Evolutionary conservation across 2,797 vertebrate genomes (phyloP).

Genomic region (Otus scops): DNA sequence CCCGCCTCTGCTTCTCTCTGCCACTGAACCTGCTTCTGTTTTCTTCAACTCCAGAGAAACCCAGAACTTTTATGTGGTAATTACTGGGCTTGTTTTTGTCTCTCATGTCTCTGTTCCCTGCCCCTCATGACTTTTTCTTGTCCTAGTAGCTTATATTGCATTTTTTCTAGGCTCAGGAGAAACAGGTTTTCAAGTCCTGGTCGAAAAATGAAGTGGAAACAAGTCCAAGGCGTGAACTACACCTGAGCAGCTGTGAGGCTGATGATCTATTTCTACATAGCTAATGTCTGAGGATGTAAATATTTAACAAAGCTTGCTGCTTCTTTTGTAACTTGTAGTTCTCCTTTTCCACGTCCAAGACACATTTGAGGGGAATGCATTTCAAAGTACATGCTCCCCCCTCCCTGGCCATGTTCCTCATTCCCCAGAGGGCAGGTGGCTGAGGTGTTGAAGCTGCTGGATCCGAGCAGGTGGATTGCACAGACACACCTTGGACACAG

Average conservation of each 20-base stretch:
- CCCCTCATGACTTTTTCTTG: background rate
- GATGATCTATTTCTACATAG: background rate
- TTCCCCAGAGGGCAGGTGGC: background rate
- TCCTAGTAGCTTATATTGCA: background rate
- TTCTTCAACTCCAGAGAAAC: background rate
- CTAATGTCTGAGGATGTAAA: background rate
- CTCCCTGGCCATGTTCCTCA: background rate
- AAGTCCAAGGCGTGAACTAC: background rate
- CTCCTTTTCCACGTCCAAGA: background rate
- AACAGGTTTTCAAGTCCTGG: background rate
- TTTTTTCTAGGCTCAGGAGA: background rate
- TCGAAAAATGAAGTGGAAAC: background rate
- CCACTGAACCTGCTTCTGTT: background rate
- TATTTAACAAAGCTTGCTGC: background rate
- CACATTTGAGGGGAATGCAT: fast-evolving
- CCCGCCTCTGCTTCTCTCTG: background rate
- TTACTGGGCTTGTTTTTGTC: background rate
- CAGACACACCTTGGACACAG: background rate
- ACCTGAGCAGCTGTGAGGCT: background rate
- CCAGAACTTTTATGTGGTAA: background rate
- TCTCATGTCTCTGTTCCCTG: background rate
- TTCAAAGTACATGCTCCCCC: background rate
- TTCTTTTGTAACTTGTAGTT: background rate
- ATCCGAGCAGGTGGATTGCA: background rate
- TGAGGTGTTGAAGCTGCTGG: background rate